These are phyloP conservation scores for Atopsyche davidsoni DNA, from an alignment of 1,140 invertebrate species.

Conservation along the genomic window DNA sequence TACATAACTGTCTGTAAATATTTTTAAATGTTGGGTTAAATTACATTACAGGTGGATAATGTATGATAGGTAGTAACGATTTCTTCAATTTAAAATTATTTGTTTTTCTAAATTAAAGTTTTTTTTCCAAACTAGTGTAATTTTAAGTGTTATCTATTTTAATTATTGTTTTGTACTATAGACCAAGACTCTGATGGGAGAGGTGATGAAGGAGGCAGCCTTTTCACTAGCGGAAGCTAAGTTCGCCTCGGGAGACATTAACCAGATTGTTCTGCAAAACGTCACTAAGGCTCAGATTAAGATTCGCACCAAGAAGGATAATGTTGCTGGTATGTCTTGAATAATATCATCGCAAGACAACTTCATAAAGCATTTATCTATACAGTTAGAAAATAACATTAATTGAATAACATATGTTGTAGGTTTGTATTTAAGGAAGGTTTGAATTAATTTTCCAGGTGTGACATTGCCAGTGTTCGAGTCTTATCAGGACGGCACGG, in stretches of 20 bases:
- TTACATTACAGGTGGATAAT: no score
- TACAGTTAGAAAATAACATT: no score
- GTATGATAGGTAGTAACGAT: no score
- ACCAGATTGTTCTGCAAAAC: conserved; percentile 98
- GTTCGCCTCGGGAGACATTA: conserved; percentile 97
- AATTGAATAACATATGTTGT: no score
- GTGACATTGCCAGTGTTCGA: conserved; percentile 95
- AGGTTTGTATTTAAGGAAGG: no score
- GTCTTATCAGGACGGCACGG: conserved; percentile 89
- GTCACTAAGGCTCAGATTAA: conserved; percentile 99
- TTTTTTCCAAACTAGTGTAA: no score
- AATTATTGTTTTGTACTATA: conserved; percentile 52
- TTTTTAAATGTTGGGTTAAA: no score
- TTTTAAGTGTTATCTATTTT: no score
- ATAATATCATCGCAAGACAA: no score
- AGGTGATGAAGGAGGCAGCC: conserved; percentile 99
- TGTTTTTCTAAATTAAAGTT: neutral
- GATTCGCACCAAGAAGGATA: conserved; percentile 97
- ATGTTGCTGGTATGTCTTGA: conserved; percentile 88
- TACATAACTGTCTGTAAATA: no score
- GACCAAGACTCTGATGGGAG: conserved; percentile 99
- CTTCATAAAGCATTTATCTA: no score
- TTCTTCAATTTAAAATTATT: no score
- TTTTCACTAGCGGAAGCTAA: conserved; percentile 99
- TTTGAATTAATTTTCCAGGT: conserved; percentile 47